These are phyloP conservation scores for Nomia melanderi DNA, from an alignment of 1,140 invertebrate species.

Conservation along the genomic window DNA sequence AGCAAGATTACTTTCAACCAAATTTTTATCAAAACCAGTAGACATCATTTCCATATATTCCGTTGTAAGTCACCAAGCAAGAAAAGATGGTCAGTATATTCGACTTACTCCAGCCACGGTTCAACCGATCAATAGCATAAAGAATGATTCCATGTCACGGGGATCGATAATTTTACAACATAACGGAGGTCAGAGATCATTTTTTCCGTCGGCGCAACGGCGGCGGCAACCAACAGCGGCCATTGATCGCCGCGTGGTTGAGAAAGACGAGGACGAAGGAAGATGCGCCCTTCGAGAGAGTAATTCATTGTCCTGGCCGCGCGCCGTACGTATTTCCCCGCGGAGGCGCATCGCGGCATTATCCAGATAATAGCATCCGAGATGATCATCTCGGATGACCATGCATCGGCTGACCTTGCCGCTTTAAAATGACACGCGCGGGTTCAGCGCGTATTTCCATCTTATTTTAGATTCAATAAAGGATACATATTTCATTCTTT, in stretches of 20 bases:
- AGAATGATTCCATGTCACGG: conserved; percentile 40
- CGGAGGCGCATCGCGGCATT: conserved; percentile 57
- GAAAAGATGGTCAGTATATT: too few relatives aligned
- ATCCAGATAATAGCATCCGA: conserved; percentile 73
- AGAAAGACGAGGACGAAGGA: conserved; percentile 32
- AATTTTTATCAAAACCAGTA: too few relatives aligned
- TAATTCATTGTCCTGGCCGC: conserved; percentile 70
- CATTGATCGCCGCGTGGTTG: conserved; percentile 22
- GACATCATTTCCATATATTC: too few relatives aligned
- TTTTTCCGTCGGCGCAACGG: conserved; percentile 40
- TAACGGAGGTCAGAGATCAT: conserved; percentile 49
- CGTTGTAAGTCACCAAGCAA: too few relatives aligned
- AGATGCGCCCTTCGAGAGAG: conserved; percentile 57
- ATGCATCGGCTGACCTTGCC: conserved; percentile 61
- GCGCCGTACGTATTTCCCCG: conserved; percentile 52
- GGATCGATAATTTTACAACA: conserved; percentile 63
- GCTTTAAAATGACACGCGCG: conserved; percentile 57
- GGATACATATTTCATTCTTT: conserved; percentile 64
- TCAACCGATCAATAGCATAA: background rate
- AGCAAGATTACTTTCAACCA: too few relatives aligned
- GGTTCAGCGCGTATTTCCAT: conserved; percentile 53
- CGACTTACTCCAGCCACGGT: too few relatives aligned
- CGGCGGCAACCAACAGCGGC: background rate
- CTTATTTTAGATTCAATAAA: conserved; percentile 69
- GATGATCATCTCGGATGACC: conserved; percentile 72